Base-by-base conservation (phyloP, 2,888 invertebrate genomes). In the Autographa gamma region DNA sequence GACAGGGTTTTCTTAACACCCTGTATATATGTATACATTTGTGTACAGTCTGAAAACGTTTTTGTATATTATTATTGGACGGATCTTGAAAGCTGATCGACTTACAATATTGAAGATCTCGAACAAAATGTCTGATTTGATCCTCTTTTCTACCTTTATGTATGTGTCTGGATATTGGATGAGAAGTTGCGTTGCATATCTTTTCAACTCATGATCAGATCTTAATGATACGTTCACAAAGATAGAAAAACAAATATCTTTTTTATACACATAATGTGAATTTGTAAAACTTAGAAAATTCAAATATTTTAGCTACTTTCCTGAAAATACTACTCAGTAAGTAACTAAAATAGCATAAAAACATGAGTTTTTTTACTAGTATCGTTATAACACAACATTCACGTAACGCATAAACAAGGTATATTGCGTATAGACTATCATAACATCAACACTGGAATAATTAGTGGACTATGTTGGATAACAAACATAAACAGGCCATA, bases 381-480 rank as follows among this genome's bases (percentile, higher is more conserved):
- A n/a, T n/a, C n/a, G n/a, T n/a, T n/a, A n/a, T n/a, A 25, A 25
- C 25, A 25, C 3, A 25, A 25, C 25, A 25, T 25, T 25, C 25
- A 25, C 41, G 48, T 25, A 48, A 54, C 25, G 41, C 18, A 54
- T 11, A 13, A 62, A 62, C 61, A 0, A 43, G 66, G 58, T 34
- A 54, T 38, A 38, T 38, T 38, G 38, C 66, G 43, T 14, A 56
- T 31, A 70, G 59, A 62, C 19, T 41, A 60, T 63, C 63, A 62
- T n/a, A 60, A 63, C 58, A 61, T 25, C 58, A 41, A 73, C 31
- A 64, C 64, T 43, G 59, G 73, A 68, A 78, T 78, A 78, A 73
- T 73, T 65, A 60, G 58, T 69, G 60, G 67, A 63, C 59, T 65
- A 63, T 48, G 72, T 70, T 60, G 19, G 64, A 74, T 64, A 66